Evolutionary conservation across 1,140 invertebrate species (phyloP), one percentile per base, ranked within the genome.

Genomic region (Panulirus ornatus): DNA sequence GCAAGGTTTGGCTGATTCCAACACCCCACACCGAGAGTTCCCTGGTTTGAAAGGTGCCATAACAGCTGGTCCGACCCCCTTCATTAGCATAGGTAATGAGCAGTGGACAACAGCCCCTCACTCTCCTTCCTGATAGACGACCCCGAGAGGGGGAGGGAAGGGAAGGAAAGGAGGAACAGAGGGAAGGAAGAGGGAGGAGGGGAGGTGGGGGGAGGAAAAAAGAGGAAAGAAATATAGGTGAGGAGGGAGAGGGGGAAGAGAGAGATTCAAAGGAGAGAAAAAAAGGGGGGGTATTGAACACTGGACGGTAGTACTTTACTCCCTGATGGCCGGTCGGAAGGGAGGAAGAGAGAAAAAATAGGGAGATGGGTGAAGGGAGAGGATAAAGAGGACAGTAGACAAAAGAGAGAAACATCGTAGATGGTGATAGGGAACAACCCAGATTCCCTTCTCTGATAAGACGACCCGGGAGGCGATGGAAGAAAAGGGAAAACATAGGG

Each of bases 31-130:
- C 54, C n/a, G 16, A 22, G 54, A 22, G 54, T 58, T 58, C n/a
- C 54, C 54, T 58, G 54, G 16, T 58, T 58, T 58, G 16, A 58
- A 3, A 19, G 3, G 19, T 58, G 54, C 19, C 54, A 58, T 19
- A 5, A 22, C 54, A 22, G 19, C n/a, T 19, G 54, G 19, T 22
- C 54, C 38, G 22, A 36, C 16, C 11, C 19, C 38, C 81, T 63
- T 83, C 81, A 83, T 83, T 83, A 38, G 22, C 81, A 83, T 83
- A 83, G 81, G 54, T 83, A 83, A 83, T 66, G 81, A 83, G 81
- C 51, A 83, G 47, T 66, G 81, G 54, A 83, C 81, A 83, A 40
- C 58, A 63, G 27, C 47, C 34, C 40, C 38, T 36, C 54, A 9
- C 54, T 58, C 78, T 44, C 76, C 70, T 36, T 36, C 79, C 19